Evolutionary conservation across 2,797 vertebrate genomes (phyloP), one percentile per base, ranked within the genome.

Genomic region (Cottoperca gobio): DNA sequence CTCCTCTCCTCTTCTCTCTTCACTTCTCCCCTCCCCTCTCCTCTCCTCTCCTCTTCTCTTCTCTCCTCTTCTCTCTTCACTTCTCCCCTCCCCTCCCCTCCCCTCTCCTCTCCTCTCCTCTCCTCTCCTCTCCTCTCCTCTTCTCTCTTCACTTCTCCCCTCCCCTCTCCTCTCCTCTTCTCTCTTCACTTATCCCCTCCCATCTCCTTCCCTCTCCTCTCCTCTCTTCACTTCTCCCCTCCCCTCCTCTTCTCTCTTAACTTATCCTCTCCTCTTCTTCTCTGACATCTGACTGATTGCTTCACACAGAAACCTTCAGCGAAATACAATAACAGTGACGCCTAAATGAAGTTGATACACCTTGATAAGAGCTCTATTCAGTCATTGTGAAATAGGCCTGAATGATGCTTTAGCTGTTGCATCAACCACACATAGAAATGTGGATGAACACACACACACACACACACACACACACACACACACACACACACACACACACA

Each of bases 321-420:
- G 52, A 78, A 78, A 74, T 81, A 76, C 83, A 84, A 65, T 81
- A 70, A 81, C 42, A 73, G 26, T 40, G 21, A 40, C 50, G 48
- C 49, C 58, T 48, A 71, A 65, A 79, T 78, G 13, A 75, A 77
- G 73, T 69, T 78, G 74, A 84, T 76, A 53, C 75, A 79, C 67
- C 65, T 79, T 73, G 71, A 87, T 86, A 72, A 78, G 65, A 81
- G 24, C 55, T 49, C 61, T 59, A 79, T 84, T 69, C 82, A 80
- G 72, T 79, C 66, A 69, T 78, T 81, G 72, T 73, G 73, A 87
- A 81, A 81, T 60, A 52, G 63, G 35, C 65, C 62, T 57, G 31
- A 70, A 42, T 63, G 39, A 73, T 53, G 53, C 45, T 62, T 39
- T 74, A 40, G 57, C 33, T 33, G 31, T 33, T 33, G 31, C 8